Evolutionary conservation across 2,113 vertebrate species (phyloP).

Genomic region (Paraplagusia blochii): DNA sequence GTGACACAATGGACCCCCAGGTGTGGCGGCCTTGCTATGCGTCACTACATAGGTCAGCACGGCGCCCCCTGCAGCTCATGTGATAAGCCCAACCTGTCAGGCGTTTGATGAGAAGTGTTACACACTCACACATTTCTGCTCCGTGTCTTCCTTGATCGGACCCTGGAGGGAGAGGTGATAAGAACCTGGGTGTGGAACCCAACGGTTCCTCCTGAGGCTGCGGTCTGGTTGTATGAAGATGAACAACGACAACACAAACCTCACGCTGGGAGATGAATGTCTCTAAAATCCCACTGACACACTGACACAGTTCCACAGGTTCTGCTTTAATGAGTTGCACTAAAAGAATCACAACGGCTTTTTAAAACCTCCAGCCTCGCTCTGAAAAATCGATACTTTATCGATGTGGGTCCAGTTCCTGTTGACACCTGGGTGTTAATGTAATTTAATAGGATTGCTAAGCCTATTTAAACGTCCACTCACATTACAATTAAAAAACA

Average conservation of each 20-base stretch:
- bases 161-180: conserved; percentile 45
- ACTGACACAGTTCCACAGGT: conserved; percentile 55
- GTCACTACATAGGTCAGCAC: conserved; percentile 78
- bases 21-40: conserved; percentile 57
- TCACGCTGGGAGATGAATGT: conserved; percentile 1
- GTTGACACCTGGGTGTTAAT: conserved; percentile 39
- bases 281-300: conserved; percentile 43
- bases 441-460: conserved; percentile 56
- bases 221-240: conserved; percentile 5
- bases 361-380: conserved; percentile 25
- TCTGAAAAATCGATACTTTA: conserved; percentile 44
- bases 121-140: conserved; percentile 58
- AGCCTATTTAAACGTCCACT: conserved; percentile 48
- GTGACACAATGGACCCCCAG: conserved; percentile 64
- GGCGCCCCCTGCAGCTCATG: conserved; percentile 66
- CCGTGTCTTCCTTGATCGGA: conserved; percentile 12
- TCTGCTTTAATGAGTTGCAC: conserved; percentile 56
- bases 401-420: conserved; percentile 34
- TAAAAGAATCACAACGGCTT: conserved; percentile 42
- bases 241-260: neutral
- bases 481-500: conserved; percentile 33
- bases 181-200: conserved; percentile 37
- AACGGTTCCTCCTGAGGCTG: conserved; percentile 2
- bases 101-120: conserved; percentile 63
- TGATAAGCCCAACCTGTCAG: conserved; percentile 85